Evolutionary conservation across 2,888 invertebrate species (phyloP).

Genomic region (Aphodius granarius): DNA sequence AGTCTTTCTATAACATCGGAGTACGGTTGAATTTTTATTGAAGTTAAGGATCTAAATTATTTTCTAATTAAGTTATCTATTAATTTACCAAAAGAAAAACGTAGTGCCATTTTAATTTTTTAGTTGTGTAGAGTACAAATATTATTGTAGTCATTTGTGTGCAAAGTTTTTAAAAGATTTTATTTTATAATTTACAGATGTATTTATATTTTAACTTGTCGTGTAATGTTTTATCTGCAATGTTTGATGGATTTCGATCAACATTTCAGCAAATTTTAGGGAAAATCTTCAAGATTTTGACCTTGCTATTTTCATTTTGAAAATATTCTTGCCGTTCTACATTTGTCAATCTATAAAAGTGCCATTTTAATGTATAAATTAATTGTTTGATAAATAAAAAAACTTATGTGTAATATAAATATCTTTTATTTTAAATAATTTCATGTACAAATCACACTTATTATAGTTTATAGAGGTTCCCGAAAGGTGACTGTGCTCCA

Average conservation of each 20-base stretch:
- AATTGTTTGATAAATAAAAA: neutral
- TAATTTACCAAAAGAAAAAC: neutral
- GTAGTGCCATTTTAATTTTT: slow-evolving; percentile 4
- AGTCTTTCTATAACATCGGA: slow-evolving; percentile 90
- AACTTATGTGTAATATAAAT: neutral
- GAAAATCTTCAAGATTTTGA: no score
- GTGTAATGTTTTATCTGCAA: no score
- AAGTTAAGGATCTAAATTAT: neutral
- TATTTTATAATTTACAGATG: neutral
- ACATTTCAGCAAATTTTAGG: no score
- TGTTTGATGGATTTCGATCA: no score
- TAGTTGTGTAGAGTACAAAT: neutral
- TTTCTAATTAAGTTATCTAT: neutral
- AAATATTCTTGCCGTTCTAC: neutral
- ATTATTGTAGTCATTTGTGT: neutral
- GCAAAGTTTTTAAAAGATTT: neutral
- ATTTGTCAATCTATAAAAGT: neutral
- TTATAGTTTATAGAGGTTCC: slow-evolving; percentile 3
- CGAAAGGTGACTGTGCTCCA: neutral
- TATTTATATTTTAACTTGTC: neutral
- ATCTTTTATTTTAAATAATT: slow-evolving; percentile 7
- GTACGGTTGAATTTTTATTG: slow-evolving; percentile 66
- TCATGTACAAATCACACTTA: slow-evolving; percentile 16
- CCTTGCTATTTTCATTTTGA: neutral
- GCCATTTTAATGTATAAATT: neutral